Base-by-base conservation (phyloP, 2,888 invertebrate species). In the Antitype chi region DNA sequence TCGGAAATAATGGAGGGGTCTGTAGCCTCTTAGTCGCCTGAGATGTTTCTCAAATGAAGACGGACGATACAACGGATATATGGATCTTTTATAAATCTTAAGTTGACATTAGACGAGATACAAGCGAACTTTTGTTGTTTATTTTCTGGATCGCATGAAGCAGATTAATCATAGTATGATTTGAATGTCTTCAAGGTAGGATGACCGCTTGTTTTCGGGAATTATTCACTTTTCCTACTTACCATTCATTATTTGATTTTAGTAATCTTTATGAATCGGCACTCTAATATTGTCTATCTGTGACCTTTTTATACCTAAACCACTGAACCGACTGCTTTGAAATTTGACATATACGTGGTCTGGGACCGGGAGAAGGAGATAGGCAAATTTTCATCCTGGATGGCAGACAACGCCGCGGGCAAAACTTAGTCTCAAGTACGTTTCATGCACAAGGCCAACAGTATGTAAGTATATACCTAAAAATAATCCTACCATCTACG, bases 41-140 rank as follows among this genome's bases (percentile, higher is more conserved):
- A 74, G 55, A 71, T 73, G 63, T 74, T 76, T 69, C 55, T n/a
- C 23, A 74, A 82, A 88, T 87, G 68, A 78, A 80, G 66, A 80
- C 62, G 47, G 62, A 80, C 68, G 72, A 67, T 67, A 71, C 70
- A 63, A 79, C 68, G 53, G 52, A 53, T 64, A 67, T n/a, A 49
- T 49, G 28, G 28, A 49, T 20, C 32, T 64, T 71, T 60, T 49
- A 70, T 67, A 78, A 72, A 78, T 84, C 59, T 6, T 74, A 63
- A 52, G 32, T 82, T 55, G 17, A 60, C 60, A 59, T 32, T 70
- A 3, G 1, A 62, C 25, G 28, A 52, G 66, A 55, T n/a, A 62
- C 57, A 62, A 49, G 11, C 6, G 1, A 52, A 47, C 17, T 32
- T 70, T 55, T 68, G 57, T 55, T 53, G 32, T 74, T 69, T 57